Percentiles rank a stretch among this genome's conserved stretches.
phyloP scores from a whole-genome alignment of 1,140 invertebrate species.

The Pseudomyrmex cubaensis region DNA sequence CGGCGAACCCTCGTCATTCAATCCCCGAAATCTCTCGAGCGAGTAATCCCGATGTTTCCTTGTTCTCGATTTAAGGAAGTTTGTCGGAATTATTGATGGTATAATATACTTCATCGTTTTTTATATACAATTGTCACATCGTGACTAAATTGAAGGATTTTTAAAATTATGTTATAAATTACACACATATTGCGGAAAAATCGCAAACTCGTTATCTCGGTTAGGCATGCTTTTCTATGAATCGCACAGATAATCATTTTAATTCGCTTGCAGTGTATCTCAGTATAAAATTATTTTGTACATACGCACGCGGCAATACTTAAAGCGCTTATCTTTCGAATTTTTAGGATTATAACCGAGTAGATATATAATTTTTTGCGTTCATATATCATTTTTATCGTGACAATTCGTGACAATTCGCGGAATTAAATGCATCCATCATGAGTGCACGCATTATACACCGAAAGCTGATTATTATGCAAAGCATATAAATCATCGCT shows the following conservation, averaged over 20 bases:
- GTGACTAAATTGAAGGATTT: too few relatives aligned
- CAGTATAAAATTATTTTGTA: too few relatives aligned
- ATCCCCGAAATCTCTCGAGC: constrained; percentile 19
- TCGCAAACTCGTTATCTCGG: too few relatives aligned
- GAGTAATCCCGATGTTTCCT: constrained; percentile 38
- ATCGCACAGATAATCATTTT: too few relatives aligned
- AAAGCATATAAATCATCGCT: constrained; percentile 62
- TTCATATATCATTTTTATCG: constrained; percentile 56
- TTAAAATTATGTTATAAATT: too few relatives aligned
- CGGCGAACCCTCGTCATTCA: constrained; percentile 34
- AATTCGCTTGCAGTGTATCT: too few relatives aligned
- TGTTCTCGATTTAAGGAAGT: neutral
- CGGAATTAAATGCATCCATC: constrained; percentile 51
- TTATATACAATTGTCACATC: neutral
- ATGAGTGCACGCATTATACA: constrained; percentile 34
- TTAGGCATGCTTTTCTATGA: too few relatives aligned
- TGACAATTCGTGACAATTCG: constrained; percentile 22
- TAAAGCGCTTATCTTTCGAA: too few relatives aligned
- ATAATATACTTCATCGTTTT: neutral
- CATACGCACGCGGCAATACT: too few relatives aligned
- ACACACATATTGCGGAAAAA: too few relatives aligned
- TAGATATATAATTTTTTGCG: constrained; percentile 40
- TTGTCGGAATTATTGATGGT: neutral
- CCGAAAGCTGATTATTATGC: constrained; percentile 55
- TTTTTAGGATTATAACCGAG: neutral